Base-by-base conservation (phyloP, 2,888 invertebrate genomes). In the Nematopogon swammerdamellus region DNA sequence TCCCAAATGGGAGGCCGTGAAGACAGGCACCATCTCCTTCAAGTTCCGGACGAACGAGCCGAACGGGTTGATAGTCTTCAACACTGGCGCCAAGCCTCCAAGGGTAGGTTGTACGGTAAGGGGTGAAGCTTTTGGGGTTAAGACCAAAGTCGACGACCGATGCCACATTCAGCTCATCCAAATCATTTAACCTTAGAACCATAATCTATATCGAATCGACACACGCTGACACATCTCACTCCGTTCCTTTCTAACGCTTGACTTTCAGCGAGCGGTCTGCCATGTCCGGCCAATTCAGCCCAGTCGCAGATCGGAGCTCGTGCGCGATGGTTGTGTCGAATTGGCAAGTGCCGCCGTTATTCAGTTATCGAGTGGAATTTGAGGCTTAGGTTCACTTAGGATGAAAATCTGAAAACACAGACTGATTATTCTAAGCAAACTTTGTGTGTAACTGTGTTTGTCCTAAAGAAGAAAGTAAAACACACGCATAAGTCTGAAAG, bases 31-130 rank as follows among this genome's bases (percentile, higher is more conserved):
- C 20, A 89, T 97, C 63, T 90, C 93, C 44, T 93, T 97, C 76
- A 95, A 96, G 79, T 94, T 98, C 65, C 87, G 96, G 54, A 97
- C 97, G 45, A 94, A 92, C 67, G 97, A 97, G 70, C 90, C 93
- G 6, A 94, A 97, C 64, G 97, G 97, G 19, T 83, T 98, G 57
- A 86, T 98, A 50, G 86, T 97, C 65, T 92, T 95, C 82, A 95
- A 95, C 70, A 90, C 91, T 62, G 95, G 93, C 63, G 83, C 86
- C 51, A 83, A 87, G 63, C 86, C 87, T 62, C 88, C 88, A 58
- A 83, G 86, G 76, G 88, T 89, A 73, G 88, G 85, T 84, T 80
- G 80, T 75, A 80, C 80, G 80, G 80, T 80, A 80, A 80, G 80
- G 79, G 79, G 76, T 79, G 77, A 67, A 77, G 77, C 79, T 77